These are phyloP conservation scores for Melanerpes formicivorus DNA, from an alignment of 2,113 vertebrate genomes.

Conservation along the genomic window DNA sequence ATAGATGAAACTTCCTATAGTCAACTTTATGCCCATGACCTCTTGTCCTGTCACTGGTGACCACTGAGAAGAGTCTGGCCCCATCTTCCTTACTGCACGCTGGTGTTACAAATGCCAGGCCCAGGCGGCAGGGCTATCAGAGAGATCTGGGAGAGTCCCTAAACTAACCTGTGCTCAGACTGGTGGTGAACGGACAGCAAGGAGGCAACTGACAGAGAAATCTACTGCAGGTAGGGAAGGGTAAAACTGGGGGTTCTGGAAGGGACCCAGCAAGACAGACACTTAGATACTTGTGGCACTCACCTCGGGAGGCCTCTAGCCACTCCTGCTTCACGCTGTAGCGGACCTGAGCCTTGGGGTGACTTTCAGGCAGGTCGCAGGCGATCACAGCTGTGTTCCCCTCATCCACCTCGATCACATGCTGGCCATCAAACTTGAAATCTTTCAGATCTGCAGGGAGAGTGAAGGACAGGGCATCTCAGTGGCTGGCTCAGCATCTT, in stretches of 20 bases:
- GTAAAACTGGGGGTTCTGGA: background rate
- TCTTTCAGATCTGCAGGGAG: constrained; percentile 88
- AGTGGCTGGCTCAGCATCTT: background rate
- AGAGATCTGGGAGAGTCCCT: background rate
- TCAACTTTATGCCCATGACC: too few relatives aligned
- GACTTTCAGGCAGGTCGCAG: constrained; percentile 95
- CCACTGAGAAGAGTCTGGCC: too few relatives aligned
- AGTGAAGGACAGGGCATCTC: background rate
- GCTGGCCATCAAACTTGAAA: constrained; percentile 91
- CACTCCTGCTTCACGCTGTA: constrained; percentile 98
- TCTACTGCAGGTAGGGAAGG: background rate
- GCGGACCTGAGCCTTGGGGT: constrained; percentile 96
- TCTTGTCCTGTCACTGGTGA: too few relatives aligned
- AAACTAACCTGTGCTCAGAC: background rate
- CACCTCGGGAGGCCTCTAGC: constrained; percentile 95
- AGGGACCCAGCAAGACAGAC: rapidly evolving
- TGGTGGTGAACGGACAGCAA: rapidly evolving
- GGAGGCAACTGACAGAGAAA: background rate
- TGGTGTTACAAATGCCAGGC: background rate
- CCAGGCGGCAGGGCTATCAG: background rate
- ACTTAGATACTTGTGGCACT: background rate
- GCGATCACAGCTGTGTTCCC: constrained; percentile 96
- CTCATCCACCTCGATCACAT: constrained; percentile 96
- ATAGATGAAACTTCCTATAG: too few relatives aligned
- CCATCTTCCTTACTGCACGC: background rate